Evolutionary conservation across 2,797 vertebrate species (phyloP).

Genomic region (Cetoscarus ocellatus): DNA sequence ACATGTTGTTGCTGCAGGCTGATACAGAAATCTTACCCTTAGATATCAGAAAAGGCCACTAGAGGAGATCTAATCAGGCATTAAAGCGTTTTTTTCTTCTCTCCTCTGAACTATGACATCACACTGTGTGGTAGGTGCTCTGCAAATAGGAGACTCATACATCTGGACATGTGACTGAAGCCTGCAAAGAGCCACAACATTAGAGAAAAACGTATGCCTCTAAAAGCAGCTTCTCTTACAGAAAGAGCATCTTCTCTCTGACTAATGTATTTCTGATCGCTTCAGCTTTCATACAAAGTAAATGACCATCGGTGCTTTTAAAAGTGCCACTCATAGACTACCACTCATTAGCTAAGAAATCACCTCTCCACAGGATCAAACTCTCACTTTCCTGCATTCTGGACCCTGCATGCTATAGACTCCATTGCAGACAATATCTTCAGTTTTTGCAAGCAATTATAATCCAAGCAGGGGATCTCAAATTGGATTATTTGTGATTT

Average conservation of each 20-base stretch:
- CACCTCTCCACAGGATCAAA: slow-evolving; percentile 10
- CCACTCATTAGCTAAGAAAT: slow-evolving; percentile 14
- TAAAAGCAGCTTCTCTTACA: slow-evolving; percentile 11
- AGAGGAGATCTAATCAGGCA: slow-evolving; percentile 41
- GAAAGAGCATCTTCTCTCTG: slow-evolving; percentile 19
- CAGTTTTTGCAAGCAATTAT: slow-evolving; percentile 62
- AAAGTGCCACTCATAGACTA: not conserved
- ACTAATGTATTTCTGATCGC: slow-evolving; percentile 31
- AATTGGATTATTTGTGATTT: slow-evolving; percentile 75
- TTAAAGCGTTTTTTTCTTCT: slow-evolving; percentile 31
- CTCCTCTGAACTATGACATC: slow-evolving; percentile 51
- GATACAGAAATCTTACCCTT: slow-evolving; percentile 9
- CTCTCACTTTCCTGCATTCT: slow-evolving; percentile 28
- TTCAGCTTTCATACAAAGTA: slow-evolving; percentile 13
- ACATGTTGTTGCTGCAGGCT: slow-evolving; percentile 22
- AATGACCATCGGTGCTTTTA: slow-evolving; percentile 31
- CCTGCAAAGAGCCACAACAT: slow-evolving; percentile 20
- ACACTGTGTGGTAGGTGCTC: slow-evolving; percentile 19
- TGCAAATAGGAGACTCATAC: slow-evolving; percentile 15
- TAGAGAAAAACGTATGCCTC: slow-evolving; percentile 14
- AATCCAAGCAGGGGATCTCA: slow-evolving; percentile 61
- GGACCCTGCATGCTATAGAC: slow-evolving; percentile 23
- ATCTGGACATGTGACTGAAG: slow-evolving; percentile 7
- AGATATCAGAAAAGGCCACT: slow-evolving; percentile 37
- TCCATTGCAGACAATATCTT: slow-evolving; percentile 34